Evolutionary conservation across 1,140 invertebrate genomes (phyloP).

Genomic region (Zelostemma sp.): DNA sequence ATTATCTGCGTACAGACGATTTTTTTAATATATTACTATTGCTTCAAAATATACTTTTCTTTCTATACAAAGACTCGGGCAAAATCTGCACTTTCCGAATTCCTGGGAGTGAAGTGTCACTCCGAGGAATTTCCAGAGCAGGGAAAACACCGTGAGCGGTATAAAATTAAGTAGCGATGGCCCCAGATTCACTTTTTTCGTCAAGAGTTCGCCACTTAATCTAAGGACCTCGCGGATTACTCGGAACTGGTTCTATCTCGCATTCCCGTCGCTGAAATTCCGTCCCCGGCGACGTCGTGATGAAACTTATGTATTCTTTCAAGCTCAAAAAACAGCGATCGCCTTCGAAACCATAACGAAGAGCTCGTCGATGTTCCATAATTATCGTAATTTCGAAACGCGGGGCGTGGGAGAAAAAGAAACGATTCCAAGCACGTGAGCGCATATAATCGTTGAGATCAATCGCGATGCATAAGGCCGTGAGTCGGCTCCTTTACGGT

Average conservation of each 20-base stretch:
- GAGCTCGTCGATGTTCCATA: slow-evolving; percentile 45
- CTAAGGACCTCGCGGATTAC: slow-evolving; percentile 17
- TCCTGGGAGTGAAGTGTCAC: too few species aligned
- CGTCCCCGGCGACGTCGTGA: not conserved
- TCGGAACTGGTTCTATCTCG: slow-evolving; percentile 37
- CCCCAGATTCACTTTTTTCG: slow-evolving; percentile 12
- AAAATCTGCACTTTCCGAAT: too few species aligned
- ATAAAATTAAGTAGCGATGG: slow-evolving; percentile 10
- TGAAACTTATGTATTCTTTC: slow-evolving; percentile 1
- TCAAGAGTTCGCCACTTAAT: slow-evolving; percentile 13
- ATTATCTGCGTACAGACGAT: slow-evolving; percentile 31
- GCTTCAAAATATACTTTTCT: slow-evolving; percentile 37
- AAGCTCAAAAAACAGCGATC: too few species aligned
- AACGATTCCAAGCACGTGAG: slow-evolving; percentile 55
- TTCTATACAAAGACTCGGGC: slow-evolving; percentile 26
- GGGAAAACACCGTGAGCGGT: slow-evolving; percentile 44
- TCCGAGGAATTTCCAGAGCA: too few species aligned
- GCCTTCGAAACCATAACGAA: slow-evolving; percentile 41
- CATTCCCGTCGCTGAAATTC: not conserved
- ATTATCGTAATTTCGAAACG: slow-evolving; percentile 46
- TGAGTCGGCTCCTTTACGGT: slow-evolving; percentile 66
- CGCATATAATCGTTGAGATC: slow-evolving; percentile 51
- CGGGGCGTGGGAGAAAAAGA: slow-evolving; percentile 56
- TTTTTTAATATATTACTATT: slow-evolving; percentile 42
- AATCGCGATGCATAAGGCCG: slow-evolving; percentile 49